Evolutionary conservation across 30 jellyfish, hydroid and myxozoan species (phyloP), one percentile per base, ranked within the genome.

Genomic region (Sanderia malayensis): DNA sequence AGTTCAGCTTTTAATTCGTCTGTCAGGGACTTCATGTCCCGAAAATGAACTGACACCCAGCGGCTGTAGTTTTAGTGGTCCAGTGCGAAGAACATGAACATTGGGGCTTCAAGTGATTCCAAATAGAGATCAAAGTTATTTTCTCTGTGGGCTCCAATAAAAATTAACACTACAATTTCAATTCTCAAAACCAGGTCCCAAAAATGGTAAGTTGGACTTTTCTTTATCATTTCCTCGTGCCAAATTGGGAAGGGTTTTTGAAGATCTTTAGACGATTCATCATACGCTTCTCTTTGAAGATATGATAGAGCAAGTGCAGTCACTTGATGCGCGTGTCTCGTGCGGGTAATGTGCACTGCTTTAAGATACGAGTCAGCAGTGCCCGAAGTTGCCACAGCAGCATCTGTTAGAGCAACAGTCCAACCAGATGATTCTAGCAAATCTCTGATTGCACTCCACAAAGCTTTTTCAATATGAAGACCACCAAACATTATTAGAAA

Each of bases 251-350:
- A n/a, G n/a, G n/a, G n/a, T n/a, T n/a, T n/a, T n/a, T n/a, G n/a
- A n/a, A n/a, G n/a, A 37, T 37, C 52, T 37, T 37, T 13, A 37
- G 13, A 37, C 13, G 52, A 37, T 13, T 4, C 13, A 13, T n/a
- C n/a, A 46, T 60, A 60, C 19, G 72, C 46, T 28, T 60, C 28
- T 46, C 28, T 60, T 28, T 20, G 24, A 24, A 60, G 72, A 22
- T 60, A 17, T 21, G 15, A 60, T 8, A 60, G 44, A 21, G 72
- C 70, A 27, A 27, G 22, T 26, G 71, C 82, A 20, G 82, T 77
- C 21, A 64, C 82, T 34, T 77, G 89, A 37, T 77, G 89, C n/a
- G 89, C 82, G 2, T 41, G 73, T 1, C 89, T 11, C 24, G 89
- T 77, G 37, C 87, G 24, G 1, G 92, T 66, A 0, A 80, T 86